Conservation (phyloP, 2,797 vertebrate genomes). For the Sphenopsis melanotis region DNA sequence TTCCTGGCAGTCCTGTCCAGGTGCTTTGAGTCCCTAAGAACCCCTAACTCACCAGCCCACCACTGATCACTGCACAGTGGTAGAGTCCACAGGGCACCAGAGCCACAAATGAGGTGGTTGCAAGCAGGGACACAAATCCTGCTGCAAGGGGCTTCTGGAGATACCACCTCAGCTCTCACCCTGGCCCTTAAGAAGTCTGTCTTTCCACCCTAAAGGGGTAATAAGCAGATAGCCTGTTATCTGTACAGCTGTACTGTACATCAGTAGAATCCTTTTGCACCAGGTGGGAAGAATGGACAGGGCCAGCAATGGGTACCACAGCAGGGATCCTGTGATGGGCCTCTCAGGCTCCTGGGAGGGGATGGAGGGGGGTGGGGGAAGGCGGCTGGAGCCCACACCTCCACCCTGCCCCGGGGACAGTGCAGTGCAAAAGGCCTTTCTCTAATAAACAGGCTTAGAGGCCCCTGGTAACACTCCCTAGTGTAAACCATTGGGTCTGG, state of each 20-base stretch:
- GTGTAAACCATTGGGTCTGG: not conserved
- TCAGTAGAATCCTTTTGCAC: not conserved
- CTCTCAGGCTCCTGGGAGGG: not conserved
- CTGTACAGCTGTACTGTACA: not conserved
- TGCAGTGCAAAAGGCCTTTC: not conserved
- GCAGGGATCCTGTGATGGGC: not conserved
- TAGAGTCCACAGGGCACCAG: not conserved
- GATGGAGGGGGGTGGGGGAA: rapidly evolving
- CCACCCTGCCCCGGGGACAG: not conserved
- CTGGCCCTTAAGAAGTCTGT: not conserved
- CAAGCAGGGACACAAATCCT: not conserved
- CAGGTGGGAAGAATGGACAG: not conserved
- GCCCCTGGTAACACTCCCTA: not conserved
- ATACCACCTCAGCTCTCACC: not conserved
- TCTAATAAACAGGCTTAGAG: not conserved
- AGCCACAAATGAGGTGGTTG: not conserved
- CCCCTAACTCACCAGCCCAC: not conserved
- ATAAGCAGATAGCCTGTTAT: not conserved
- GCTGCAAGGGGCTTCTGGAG: not conserved
- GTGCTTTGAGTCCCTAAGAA: not conserved
- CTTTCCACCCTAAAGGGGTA: not conserved
- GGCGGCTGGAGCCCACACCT: not conserved
- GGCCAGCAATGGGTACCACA: not conserved
- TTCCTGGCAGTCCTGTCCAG: not conserved
- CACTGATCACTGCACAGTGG: not conserved